These are phyloP conservation scores for Xerus inauris DNA, from an alignment of 2,113 vertebrate genomes.

Conservation along the genomic window DNA sequence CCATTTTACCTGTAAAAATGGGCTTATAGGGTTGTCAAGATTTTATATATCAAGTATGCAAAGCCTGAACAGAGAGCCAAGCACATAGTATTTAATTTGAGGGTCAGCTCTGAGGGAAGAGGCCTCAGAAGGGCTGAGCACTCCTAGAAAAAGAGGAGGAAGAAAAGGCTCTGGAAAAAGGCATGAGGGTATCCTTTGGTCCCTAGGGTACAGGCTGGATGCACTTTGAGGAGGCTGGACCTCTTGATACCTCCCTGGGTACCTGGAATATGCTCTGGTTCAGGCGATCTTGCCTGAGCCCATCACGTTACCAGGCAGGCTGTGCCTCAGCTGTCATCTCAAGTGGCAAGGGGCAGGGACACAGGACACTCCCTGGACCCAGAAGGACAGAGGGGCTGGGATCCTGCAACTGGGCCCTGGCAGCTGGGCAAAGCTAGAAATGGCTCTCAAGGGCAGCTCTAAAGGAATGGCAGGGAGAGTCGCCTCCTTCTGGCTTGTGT, in stretches of 20 bases:
- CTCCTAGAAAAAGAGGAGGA: neutral
- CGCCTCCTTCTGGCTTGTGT: neutral
- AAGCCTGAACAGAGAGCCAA: neutral
- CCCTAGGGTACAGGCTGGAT: neutral
- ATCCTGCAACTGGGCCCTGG: neutral
- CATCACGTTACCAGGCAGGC: neutral
- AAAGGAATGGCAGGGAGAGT: neutral
- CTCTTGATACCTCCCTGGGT: neutral
- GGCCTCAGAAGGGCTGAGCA: neutral
- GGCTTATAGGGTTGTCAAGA: neutral
- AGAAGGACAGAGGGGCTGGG: accelerated
- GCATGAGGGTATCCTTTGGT: neutral
- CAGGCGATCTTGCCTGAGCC: neutral
- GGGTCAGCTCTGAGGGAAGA: neutral
- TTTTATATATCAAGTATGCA: neutral
- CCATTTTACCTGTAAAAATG: neutral
- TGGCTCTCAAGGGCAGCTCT: neutral
- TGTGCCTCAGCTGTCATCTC: neutral
- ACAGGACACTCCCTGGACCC: neutral
- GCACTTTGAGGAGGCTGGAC: neutral
- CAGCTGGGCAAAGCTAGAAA: neutral
- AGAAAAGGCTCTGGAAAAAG: neutral
- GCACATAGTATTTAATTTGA: neutral
- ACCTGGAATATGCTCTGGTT: neutral
- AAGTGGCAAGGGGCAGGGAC: neutral